A percentile compares a stretch with the other conserved stretches of the same genome.
Evolutionary conservation across 2,888 invertebrate genomes (phyloP).

Genomic region (Melangyna quadrimaculata): DNA sequence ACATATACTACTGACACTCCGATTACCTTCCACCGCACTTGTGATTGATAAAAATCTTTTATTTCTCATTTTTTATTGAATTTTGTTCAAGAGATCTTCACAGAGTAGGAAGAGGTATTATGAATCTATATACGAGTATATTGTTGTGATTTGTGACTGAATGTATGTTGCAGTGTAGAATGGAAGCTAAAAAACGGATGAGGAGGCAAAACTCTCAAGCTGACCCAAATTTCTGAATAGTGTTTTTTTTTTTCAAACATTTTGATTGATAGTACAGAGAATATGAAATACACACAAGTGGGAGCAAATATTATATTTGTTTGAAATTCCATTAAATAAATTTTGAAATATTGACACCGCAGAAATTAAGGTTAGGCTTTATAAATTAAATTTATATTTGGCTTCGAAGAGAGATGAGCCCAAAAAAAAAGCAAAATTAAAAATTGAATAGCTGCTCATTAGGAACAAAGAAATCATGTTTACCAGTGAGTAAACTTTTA

Average conservation of each 20-base stretch:
- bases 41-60: conserved; percentile 55
- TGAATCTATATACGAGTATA: conserved; percentile 4
- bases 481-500: not conserved
- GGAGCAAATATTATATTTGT: not conserved
- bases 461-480: not conserved
- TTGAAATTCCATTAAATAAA: conserved; percentile 4
- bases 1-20: conserved; percentile 3
- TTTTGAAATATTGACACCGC: not conserved
- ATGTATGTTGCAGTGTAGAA: conserved; percentile 4
- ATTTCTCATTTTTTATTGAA: not conserved
- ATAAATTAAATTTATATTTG: not conserved
- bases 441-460: not conserved
- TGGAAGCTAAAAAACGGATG: conserved; percentile 14
- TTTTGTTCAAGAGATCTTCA: conserved; percentile 26
- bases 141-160: conserved; percentile 10
- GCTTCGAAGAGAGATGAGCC: not conserved
- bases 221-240: conserved; percentile 47
- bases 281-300: not conserved
- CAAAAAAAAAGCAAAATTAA: not conserved
- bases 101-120: too few relatives aligned
- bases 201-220: conserved; percentile 18
- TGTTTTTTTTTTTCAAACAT: not conserved
- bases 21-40: conserved; percentile 9
- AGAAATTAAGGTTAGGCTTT: conserved; percentile 17
- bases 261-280: conserved; percentile 20